These are phyloP conservation scores for Andrena dorsata DNA, from an alignment of 2,888 invertebrate species.

Conservation along the genomic window DNA sequence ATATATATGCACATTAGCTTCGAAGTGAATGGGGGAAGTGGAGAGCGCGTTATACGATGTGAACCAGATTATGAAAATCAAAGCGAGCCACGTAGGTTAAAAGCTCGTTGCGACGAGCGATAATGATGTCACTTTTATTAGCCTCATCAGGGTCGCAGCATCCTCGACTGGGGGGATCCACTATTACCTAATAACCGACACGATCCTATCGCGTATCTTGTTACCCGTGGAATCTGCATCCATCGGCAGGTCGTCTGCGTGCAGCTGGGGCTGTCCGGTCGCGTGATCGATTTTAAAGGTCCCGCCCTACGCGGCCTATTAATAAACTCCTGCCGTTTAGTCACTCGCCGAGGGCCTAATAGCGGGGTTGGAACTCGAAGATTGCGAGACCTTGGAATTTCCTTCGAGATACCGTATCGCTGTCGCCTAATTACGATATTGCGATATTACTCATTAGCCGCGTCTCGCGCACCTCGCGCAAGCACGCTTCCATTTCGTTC, in stretches of 20 bases:
- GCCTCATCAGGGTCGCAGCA: conserved; percentile 81
- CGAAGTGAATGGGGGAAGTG: conserved; percentile 17
- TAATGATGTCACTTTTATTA: conserved; percentile 83
- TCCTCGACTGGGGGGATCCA: conserved; percentile 66
- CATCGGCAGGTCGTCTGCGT: conserved; percentile 59
- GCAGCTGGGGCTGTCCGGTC: not conserved
- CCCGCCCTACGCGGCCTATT: conserved; percentile 30
- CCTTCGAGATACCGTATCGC: not conserved
- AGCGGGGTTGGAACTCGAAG: too few relatives aligned
- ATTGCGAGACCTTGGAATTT: too few relatives aligned
- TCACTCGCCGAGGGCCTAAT: not conserved
- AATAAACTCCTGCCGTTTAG: conserved; percentile 18
- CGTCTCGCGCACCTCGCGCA: not conserved
- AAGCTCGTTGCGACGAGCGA: conserved; percentile 73
- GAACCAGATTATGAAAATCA: conserved; percentile 74
- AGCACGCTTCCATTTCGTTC: conserved; percentile 24
- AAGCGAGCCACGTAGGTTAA: conserved; percentile 70
- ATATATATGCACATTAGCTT: not conserved
- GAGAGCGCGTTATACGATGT: conserved; percentile 47
- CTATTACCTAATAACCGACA: conserved; percentile 71
- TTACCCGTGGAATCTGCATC: conserved; percentile 57
- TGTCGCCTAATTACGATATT: conserved; percentile 20
- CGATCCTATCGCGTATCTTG: conserved; percentile 65
- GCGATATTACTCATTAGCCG: conserved; percentile 30
- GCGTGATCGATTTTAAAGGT: conserved; percentile 29